Percentiles rank a stretch among this genome's conserved stretches.
Conservation (phyloP, 2,797 vertebrate species). For the Mastacembelus armatus region DNA sequence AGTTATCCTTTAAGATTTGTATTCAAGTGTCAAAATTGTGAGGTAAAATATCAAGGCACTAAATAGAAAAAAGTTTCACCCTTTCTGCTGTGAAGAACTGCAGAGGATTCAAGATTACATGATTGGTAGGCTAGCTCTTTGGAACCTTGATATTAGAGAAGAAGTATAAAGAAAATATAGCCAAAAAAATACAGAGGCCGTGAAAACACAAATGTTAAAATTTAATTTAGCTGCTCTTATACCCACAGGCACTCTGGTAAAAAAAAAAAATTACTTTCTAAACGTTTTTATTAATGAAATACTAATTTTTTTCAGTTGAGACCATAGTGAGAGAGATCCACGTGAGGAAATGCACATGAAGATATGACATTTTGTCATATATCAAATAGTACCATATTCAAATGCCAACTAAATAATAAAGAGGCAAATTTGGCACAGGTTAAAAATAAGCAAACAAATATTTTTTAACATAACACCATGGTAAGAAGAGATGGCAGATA, state of each 20-base stretch:
- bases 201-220: conserved; percentile 5
- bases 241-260: neutral
- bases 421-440: neutral
- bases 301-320: too few species aligned
- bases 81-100: conserved; percentile 31
- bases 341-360: neutral
- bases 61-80: too few species aligned
- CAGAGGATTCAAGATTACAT: conserved; percentile 33
- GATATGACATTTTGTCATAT: conserved; percentile 1
- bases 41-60: too few species aligned
- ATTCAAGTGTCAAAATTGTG: neutral
- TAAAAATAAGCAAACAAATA: conserved; percentile 7
- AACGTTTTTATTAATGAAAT: too few species aligned
- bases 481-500: conserved; percentile 28
- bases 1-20: neutral
- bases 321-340: neutral
- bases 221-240: neutral
- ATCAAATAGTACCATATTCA: neutral
- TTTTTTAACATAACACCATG: neutral
- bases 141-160: conserved; percentile 13
- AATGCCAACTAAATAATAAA: neutral
- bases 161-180: conserved; percentile 3
- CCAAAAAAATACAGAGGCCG: neutral
- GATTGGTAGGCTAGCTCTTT: conserved; percentile 10
- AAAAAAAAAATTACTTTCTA: neutral